phyloP scores from a whole-genome alignment of 1,140 invertebrate genomes.

The Lepidurus apus region DNA sequence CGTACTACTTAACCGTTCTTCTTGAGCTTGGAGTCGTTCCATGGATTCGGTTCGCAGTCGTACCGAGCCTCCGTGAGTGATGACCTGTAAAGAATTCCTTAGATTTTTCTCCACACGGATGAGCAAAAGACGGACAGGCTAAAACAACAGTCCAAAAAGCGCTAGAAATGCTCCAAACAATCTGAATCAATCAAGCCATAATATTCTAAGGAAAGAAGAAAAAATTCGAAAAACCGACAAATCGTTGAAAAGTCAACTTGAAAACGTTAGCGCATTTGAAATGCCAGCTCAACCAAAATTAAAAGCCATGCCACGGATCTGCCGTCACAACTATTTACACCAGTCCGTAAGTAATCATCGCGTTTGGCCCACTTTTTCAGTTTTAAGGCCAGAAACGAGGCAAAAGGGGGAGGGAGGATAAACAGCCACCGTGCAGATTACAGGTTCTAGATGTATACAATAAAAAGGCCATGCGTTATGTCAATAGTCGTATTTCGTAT shows the following conservation, averaged over 20 bases:
- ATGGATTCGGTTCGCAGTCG: constrained; percentile 59
- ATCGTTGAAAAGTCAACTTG: too few relatives aligned
- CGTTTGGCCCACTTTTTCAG: neutral
- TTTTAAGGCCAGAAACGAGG: neutral
- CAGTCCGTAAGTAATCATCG: neutral
- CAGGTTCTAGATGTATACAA: neutral
- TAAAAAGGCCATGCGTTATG: too few relatives aligned
- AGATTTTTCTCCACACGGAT: neutral
- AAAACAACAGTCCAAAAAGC: neutral
- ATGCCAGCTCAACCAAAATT: too few relatives aligned
- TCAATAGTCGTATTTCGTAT: too few relatives aligned
- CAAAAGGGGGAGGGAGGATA: neutral
- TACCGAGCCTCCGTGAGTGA: constrained; percentile 61
- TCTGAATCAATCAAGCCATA: too few relatives aligned
- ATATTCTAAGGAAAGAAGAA: too few relatives aligned
- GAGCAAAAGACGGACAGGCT: neutral
- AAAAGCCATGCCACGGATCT: too few relatives aligned
- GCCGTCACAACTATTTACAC: too few relatives aligned
- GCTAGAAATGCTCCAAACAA: too few relatives aligned
- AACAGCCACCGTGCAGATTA: neutral
- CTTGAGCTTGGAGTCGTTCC: constrained; percentile 56
- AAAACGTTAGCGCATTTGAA: too few relatives aligned
- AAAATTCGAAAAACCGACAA: too few relatives aligned
- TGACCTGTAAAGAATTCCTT: constrained; percentile 43
- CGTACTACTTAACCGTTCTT: constrained; percentile 41